A percentile compares a stretch with the other conserved stretches of the same genome.
Evolutionary conservation across 2,113 vertebrate species (phyloP).

Genomic region (Myrmecobius fasciatus): DNA sequence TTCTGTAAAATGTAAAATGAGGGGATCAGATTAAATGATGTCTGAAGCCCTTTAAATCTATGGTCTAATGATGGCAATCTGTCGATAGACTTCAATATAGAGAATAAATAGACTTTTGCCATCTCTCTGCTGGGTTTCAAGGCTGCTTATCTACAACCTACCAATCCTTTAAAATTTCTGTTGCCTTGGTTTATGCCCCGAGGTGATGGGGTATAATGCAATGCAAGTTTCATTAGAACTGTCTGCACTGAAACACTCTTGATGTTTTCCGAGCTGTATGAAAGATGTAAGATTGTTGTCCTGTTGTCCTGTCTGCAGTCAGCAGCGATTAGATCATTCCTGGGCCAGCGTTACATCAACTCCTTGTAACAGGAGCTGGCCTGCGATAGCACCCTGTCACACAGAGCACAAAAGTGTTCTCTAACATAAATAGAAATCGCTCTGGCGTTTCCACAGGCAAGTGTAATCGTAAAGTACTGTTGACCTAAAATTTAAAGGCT

Average conservation of each 20-base stretch:
- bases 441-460: neutral
- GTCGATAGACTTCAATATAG: neutral
- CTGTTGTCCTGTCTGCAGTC: neutral
- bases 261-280: neutral
- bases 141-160: neutral
- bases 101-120: neutral
- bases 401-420: neutral
- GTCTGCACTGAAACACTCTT: neutral
- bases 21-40: neutral
- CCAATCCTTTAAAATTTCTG: neutral
- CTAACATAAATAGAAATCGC: neutral
- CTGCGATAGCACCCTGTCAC: neutral
- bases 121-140: neutral
- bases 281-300: neutral
- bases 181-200: neutral
- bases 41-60: neutral
- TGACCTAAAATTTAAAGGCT: constrained; percentile 54
- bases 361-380: neutral
- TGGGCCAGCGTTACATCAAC: neutral
- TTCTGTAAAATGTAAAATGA: neutral
- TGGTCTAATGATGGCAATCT: neutral
- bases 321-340: neutral
- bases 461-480: constrained; percentile 17
- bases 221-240: neutral
- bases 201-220: neutral